phyloP scores from a whole-genome alignment of 2,797 vertebrate species.

The Coreius guichenoti region DNA sequence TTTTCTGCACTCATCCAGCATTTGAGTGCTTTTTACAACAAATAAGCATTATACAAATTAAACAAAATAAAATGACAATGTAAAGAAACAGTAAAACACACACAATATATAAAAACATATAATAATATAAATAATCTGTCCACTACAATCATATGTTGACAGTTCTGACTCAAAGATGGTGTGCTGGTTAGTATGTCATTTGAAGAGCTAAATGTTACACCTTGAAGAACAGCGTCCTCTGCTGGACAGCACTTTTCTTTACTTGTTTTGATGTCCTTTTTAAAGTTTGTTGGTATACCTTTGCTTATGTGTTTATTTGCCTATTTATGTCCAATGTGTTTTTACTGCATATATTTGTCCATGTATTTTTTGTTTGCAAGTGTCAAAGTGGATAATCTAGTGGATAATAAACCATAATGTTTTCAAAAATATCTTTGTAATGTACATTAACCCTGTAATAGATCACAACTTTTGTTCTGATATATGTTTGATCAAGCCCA shows the following conservation, averaged over 20 bases:
- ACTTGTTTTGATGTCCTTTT: background rate
- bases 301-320: background rate
- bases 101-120: too few species aligned
- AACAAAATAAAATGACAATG: background rate
- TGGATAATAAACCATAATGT: background rate
- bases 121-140: background rate
- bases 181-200: background rate
- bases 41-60: background rate
- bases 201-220: background rate
- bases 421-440: background rate
- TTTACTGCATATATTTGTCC: too few species aligned
- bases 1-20: too few species aligned
- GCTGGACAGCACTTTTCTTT: background rate
- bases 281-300: background rate
- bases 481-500: background rate
- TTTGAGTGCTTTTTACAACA: too few species aligned
- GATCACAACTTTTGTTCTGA: background rate
- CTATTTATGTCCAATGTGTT: background rate
- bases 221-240: conserved; percentile 42
- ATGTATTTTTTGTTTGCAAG: background rate
- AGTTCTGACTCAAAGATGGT: background rate
- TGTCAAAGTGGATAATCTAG: background rate
- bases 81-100: background rate
- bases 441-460: background rate
- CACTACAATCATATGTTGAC: background rate